Base-by-base conservation (phyloP, 2,113 vertebrate species). In the Antennarius striatus region DNA sequence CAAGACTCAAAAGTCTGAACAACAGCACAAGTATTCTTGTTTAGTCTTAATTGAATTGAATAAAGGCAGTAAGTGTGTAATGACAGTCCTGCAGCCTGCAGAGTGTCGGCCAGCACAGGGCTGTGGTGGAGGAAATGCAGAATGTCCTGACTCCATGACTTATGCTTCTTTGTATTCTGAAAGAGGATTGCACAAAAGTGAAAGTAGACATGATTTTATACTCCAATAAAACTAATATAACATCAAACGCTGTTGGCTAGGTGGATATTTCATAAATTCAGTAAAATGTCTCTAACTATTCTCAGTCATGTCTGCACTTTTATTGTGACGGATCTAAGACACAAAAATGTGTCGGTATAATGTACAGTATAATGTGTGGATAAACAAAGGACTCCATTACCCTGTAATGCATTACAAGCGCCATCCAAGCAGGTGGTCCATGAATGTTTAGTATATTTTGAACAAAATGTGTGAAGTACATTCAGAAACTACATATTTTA, bases 81-180 rank as follows among this genome's bases (percentile, higher is more conserved):
- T 56, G 45, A 73, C 55, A 45, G 72, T 60, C 51, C 73, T 70
- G 81, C 4, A 10, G 76, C 56, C 51, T 68, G 62, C 68, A 73
- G 63, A 28, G 55, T 56, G 6, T 10, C 12, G 40, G 48, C 55
- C 29, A 81, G 88, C 81, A 85, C 82, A 88, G 80, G 59, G 55
- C 48, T 74, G 65, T 68, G 63, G 10, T 60, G 43, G 51, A 70
- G 49, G 12, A 46, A n/a, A 49, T 48, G 22, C 32, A 3, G 8
- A 22, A 14, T 3, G n/a, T 60, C 56, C 51, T 36, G 29, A 46
- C 1, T 17, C 3, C 0, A 12, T 40, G 10, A 29, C 39, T 86
- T 39, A 87, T 15, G 36, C 58, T 47, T 88, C 71, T 28, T 85
- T 80, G 17, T 80, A 60, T 58, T 76, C 81, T 88, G 58, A 66